A percentile compares a stretch with the other conserved stretches of the same genome.
phyloP scores from a whole-genome alignment of 2,113 vertebrate genomes.

The Rhea americana region DNA sequence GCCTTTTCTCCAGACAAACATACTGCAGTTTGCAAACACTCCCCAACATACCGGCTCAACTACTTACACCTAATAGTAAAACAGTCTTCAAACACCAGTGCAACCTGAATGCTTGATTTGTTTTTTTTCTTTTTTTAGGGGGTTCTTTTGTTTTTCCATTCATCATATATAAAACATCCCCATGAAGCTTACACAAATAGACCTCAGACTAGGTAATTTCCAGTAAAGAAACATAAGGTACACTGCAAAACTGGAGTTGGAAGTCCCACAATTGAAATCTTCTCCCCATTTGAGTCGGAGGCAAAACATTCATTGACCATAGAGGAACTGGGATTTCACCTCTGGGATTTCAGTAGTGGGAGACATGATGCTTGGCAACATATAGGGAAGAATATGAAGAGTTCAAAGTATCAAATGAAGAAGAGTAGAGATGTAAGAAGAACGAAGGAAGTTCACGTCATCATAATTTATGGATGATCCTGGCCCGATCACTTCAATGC shows the following conservation, averaged over 20 bases:
- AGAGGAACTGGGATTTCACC: background rate
- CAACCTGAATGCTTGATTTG: background rate
- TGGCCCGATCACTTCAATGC: constrained; percentile 9
- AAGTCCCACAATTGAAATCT: background rate
- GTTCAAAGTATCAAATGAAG: constrained; percentile 49
- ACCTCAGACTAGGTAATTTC: rapidly evolving
- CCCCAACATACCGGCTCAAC: background rate
- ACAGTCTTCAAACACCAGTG: background rate
- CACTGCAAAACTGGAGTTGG: background rate
- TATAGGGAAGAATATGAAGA: background rate
- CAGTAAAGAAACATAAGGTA: background rate
- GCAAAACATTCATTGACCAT: background rate
- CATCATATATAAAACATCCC: background rate
- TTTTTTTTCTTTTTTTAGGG: background rate
- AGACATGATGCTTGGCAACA: background rate
- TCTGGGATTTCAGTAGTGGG: background rate
- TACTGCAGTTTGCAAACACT: background rate
- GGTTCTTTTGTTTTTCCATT: background rate
- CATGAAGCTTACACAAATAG: background rate
- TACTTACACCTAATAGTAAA: background rate
- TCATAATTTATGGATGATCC: constrained; percentile 58
- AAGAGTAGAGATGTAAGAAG: background rate
- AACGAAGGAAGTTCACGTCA: constrained; percentile 60
- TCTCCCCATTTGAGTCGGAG: background rate
- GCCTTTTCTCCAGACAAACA: background rate